phyloP scores from a whole-genome alignment of 2,888 invertebrate genomes.

The Lissocephala sabroskyi region DNA sequence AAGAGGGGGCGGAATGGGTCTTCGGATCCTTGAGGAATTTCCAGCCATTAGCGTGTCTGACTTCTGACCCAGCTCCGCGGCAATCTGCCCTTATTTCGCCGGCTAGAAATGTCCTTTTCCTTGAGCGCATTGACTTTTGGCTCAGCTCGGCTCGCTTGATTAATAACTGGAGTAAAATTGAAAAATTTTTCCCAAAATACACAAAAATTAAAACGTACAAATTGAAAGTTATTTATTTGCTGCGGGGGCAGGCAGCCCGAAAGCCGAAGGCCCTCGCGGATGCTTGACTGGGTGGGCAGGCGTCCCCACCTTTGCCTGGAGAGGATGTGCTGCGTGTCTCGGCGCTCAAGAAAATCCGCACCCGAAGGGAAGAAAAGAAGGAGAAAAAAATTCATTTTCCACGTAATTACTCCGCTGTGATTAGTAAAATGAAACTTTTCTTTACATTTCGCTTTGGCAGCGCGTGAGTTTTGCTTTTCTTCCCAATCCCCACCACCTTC shows the following conservation, averaged over 20 bases:
- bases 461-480: slow-evolving; percentile 48
- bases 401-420: slow-evolving; percentile 72
- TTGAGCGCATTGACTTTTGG: slow-evolving; percentile 9
- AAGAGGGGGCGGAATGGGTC: not conserved
- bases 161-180: slow-evolving; percentile 68
- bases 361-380: slow-evolving; percentile 4
- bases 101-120: not conserved
- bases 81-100: too few species aligned
- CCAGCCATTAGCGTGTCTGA: not conserved
- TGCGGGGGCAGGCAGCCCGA: not conserved
- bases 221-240: slow-evolving; percentile 68
- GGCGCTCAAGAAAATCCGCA: too few species aligned
- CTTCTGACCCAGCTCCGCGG: too few species aligned
- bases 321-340: slow-evolving; percentile 9
- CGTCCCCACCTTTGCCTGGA: slow-evolving; percentile 36
- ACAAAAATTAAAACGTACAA: slow-evolving; percentile 69
- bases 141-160: slow-evolving; percentile 48
- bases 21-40: not conserved
- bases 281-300: too few species aligned
- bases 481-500: slow-evolving; percentile 6
- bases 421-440: slow-evolving; percentile 72
- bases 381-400: slow-evolving; percentile 70
- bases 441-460: slow-evolving; percentile 45
- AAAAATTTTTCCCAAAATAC: slow-evolving; percentile 49
- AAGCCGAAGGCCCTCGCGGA: slow-evolving; percentile 5